Evolutionary conservation across 2,888 invertebrate species (phyloP).

Genomic region (Drosophila austrosaltans): DNA sequence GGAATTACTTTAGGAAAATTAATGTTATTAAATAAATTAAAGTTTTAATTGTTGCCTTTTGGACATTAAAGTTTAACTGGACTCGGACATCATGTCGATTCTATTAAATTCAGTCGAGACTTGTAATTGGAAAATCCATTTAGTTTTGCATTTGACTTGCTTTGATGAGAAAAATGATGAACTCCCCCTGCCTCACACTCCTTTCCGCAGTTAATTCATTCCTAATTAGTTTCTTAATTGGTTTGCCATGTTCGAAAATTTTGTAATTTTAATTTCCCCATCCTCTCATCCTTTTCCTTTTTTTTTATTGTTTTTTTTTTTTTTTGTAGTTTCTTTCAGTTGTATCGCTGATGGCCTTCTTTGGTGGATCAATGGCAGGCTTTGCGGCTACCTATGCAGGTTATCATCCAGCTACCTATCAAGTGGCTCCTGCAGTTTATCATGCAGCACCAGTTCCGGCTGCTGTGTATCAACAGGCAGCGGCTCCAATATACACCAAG

Average conservation of each 20-base stretch:
- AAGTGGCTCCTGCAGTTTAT: constrained; percentile 57
- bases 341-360: constrained; percentile 64
- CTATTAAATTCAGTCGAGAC: not conserved
- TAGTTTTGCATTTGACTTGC: constrained; percentile 1
- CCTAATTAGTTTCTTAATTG: constrained; percentile 4
- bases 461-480: constrained; percentile 33
- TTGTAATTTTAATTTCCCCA: not conserved
- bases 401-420: constrained; percentile 73
- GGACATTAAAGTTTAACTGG: not conserved
- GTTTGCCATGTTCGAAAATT: not conserved
- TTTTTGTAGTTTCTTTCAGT: constrained; percentile 29
- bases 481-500: constrained; percentile 51
- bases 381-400: constrained; percentile 76
- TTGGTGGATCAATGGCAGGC: constrained; percentile 62
- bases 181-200: not conserved
- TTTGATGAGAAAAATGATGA: not conserved
- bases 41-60: not conserved
- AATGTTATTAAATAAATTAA: not conserved
- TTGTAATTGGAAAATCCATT: constrained; percentile 10
- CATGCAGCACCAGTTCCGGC: constrained; percentile 45
- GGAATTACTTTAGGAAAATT: not conserved
- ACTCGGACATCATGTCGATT: too few species aligned
- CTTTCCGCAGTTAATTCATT: not conserved
- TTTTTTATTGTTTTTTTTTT: constrained; percentile 54
- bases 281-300: constrained; percentile 48